phyloP scores from a whole-genome alignment of 2,888 invertebrate species.

The Chrysomela aeneicollis region DNA sequence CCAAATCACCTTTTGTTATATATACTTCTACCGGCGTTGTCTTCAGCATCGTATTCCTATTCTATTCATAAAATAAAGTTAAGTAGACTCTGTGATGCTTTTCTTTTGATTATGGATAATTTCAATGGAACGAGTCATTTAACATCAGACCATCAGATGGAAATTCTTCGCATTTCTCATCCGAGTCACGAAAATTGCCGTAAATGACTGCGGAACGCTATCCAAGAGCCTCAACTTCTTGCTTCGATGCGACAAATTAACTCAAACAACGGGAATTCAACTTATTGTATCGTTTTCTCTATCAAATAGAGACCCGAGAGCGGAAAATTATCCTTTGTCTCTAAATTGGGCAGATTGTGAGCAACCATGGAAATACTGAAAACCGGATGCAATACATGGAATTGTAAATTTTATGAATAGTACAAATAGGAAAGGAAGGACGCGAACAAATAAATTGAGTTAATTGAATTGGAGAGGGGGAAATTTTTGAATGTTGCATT shows the following conservation, averaged over 20 bases:
- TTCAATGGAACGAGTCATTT: too few species aligned
- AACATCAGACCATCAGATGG: too few species aligned
- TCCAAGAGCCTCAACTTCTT: not conserved
- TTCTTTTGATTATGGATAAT: too few species aligned
- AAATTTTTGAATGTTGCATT: too few species aligned
- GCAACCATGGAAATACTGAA: not conserved
- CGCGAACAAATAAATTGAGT: conserved; percentile 5
- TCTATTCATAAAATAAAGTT: too few species aligned
- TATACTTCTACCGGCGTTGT: too few species aligned
- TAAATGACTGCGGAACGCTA: not conserved
- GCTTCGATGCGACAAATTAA: not conserved
- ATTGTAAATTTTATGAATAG: conserved; percentile 10
- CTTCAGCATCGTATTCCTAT: too few species aligned
- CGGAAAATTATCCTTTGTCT: conserved; percentile 13
- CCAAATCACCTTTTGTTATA: too few species aligned
- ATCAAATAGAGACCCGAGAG: not conserved
- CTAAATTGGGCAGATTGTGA: not conserved
- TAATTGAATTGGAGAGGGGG: conserved; percentile 6
- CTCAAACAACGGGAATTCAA: not conserved
- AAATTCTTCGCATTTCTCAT: too few species aligned
- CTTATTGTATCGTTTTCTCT: not conserved
- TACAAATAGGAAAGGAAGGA: conserved; percentile 3
- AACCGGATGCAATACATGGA: not conserved
- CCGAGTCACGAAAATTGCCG: too few species aligned
- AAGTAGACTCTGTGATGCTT: too few species aligned